Percentiles rank a stretch among this genome's conserved stretches.
Conservation (phyloP, 2,113 vertebrate genomes). For the Spilogale gracilis region DNA sequence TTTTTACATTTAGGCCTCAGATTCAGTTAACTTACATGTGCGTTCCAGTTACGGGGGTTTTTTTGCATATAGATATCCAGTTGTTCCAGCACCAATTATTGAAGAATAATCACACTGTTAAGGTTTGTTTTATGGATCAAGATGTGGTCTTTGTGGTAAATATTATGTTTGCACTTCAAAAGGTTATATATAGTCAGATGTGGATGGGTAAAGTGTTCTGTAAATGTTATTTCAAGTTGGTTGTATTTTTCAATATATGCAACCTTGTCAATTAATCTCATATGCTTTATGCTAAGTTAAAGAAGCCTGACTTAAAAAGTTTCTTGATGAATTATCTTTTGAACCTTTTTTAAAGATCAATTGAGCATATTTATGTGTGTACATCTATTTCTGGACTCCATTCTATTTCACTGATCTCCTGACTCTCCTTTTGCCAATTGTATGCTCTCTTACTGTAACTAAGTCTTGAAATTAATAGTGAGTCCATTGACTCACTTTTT, state of each 20-base stretch:
- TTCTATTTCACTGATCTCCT: not conserved
- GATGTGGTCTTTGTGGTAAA: not conserved
- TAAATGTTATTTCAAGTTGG: not conserved
- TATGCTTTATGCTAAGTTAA: constrained; percentile 8
- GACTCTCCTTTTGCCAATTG: not conserved
- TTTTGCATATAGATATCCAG: not conserved
- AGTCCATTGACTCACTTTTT: not conserved
- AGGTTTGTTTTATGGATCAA: constrained; percentile 8
- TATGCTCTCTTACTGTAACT: not conserved
- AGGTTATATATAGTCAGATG: not conserved
- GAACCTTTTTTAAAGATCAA: not conserved
- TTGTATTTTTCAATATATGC: not conserved
- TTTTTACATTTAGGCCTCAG: not conserved
- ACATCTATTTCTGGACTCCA: not conserved
- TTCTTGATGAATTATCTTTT: constrained; percentile 21
- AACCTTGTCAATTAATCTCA: not conserved
- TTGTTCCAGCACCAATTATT: not conserved
- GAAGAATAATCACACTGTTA: not conserved
- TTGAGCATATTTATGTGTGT: not conserved
- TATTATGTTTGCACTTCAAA: not conserved
- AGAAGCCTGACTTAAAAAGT: not conserved
- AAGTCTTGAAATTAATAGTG: constrained; percentile 10
- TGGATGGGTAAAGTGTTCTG: not conserved
- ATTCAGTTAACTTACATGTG: not conserved
- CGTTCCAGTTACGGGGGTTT: not conserved